Conservation (phyloP, 1,140 invertebrate species). For the Anoplolepis gracilipes region DNA sequence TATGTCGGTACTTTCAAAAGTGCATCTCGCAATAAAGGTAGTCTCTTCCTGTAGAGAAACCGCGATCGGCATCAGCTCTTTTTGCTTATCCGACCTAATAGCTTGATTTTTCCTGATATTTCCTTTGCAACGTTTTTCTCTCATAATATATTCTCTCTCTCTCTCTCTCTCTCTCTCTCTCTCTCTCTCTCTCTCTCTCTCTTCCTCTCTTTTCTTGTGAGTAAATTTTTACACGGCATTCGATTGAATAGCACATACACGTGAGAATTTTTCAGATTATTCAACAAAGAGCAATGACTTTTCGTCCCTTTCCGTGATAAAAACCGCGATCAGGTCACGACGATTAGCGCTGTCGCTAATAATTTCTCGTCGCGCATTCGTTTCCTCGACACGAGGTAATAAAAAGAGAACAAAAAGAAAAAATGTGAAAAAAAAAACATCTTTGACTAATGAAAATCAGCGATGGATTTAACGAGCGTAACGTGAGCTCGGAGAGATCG, state of each 20-base stretch:
- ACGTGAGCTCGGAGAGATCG: not conserved
- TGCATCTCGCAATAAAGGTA: constrained; percentile 46
- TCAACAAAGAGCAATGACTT: constrained; percentile 7
- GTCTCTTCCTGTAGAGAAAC: not conserved
- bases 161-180: not conserved
- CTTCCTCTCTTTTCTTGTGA: not conserved
- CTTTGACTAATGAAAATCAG: not conserved
- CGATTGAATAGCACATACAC: constrained; percentile 26
- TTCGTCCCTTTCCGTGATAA: not conserved
- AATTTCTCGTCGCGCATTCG: constrained; percentile 35
- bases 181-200: not conserved
- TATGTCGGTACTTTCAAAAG: constrained; percentile 25
- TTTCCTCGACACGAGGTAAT: not conserved
- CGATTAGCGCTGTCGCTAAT: constrained; percentile 17
- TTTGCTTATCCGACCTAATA: constrained; percentile 6
- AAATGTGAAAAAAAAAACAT: not conserved
- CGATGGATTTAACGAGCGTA: not conserved
- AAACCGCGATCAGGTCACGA: constrained; percentile 20
- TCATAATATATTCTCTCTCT: not conserved
- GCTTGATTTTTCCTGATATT: not conserved
- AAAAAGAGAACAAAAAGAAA: not conserved
- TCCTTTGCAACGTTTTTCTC: not conserved
- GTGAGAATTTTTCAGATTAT: constrained; percentile 24
- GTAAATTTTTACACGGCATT: not conserved
- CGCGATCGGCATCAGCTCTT: not conserved